Conservation (phyloP, 2,888 invertebrate species). For the Stramonita haemastoma region DNA sequence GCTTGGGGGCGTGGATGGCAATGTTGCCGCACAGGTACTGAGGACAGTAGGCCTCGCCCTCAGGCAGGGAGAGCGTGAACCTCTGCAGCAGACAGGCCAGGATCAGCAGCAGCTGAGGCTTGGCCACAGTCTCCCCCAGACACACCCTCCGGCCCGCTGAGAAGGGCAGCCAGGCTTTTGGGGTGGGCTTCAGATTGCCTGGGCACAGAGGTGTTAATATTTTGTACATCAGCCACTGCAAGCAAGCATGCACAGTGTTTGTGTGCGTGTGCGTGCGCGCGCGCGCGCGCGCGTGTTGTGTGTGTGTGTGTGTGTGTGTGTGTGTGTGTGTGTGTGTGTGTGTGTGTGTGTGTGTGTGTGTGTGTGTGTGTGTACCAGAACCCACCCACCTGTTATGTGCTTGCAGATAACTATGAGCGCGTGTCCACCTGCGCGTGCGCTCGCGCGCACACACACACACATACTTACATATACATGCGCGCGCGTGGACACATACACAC, state of each 20-base stretch:
- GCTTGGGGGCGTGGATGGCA: not conserved
- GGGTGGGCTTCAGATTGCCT: constrained; percentile 62
- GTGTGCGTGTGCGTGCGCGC: not conserved
- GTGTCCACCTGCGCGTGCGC: too few species aligned
- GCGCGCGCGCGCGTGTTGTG: not conserved
- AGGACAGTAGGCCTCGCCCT: not conserved
- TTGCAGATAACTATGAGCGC: too few species aligned
- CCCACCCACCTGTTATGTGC: too few species aligned
- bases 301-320: too few species aligned
- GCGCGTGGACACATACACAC: not conserved
- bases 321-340: too few species aligned
- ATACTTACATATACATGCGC: not conserved
- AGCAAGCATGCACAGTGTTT: not conserved
- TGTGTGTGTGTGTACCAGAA: too few species aligned
- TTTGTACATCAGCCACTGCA: not conserved
- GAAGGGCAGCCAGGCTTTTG: constrained; percentile 66
- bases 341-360: too few species aligned
- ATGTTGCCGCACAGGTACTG: not conserved
- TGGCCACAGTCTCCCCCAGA: constrained; percentile 58
- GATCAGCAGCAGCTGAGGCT: constrained; percentile 44
- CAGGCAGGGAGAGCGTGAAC: constrained; percentile 38
- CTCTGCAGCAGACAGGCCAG: constrained; percentile 43
- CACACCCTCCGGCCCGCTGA: constrained; percentile 66
- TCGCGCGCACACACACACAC: too few species aligned
- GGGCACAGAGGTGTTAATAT: constrained; percentile 9